Percentiles rank a stretch among this genome's conserved stretches.
These are phyloP conservation scores for Pterostichus niger DNA, from an alignment of 2,888 invertebrate genomes.

Conservation along the genomic window DNA sequence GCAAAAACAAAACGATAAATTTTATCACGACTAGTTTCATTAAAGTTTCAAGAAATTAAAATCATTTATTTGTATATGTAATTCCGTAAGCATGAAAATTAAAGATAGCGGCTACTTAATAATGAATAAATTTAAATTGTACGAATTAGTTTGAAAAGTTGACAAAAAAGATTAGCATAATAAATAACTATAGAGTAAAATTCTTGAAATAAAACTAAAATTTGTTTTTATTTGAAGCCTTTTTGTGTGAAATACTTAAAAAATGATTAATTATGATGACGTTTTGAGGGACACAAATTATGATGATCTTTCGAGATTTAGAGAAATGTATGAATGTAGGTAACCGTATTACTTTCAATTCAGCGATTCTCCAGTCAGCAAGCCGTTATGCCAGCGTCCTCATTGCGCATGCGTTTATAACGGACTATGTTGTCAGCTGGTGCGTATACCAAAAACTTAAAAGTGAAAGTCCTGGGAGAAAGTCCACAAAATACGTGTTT, in stretches of 20 bases:
- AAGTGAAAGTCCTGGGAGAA: constrained; percentile 64
- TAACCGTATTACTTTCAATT: constrained; percentile 58
- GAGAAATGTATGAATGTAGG: constrained; percentile 38
- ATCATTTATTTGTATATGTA: constrained; percentile 21
- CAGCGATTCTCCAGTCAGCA: constrained; percentile 5
- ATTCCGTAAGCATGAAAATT: background rate
- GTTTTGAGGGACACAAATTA: background rate
- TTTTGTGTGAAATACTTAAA: too few relatives aligned
- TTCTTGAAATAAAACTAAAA: too few relatives aligned
- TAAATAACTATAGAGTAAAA: too few relatives aligned
- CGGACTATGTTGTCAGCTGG: constrained; percentile 27
- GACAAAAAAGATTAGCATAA: too few relatives aligned
- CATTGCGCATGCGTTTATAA: constrained; percentile 41
- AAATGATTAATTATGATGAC: too few relatives aligned
- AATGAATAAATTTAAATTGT: too few relatives aligned
- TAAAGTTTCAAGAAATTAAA: background rate
- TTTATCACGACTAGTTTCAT: background rate
- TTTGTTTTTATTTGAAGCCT: too few relatives aligned
- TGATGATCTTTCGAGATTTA: background rate
- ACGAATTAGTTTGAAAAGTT: too few relatives aligned
- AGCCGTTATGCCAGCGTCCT: background rate
- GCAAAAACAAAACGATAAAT: constrained; percentile 15
- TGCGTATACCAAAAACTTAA: constrained; percentile 58
- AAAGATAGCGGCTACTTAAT: too few relatives aligned
- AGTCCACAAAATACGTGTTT: constrained; percentile 53